Conservation (phyloP, 2,797 vertebrate species). For the Melopsittacus undulatus region DNA sequence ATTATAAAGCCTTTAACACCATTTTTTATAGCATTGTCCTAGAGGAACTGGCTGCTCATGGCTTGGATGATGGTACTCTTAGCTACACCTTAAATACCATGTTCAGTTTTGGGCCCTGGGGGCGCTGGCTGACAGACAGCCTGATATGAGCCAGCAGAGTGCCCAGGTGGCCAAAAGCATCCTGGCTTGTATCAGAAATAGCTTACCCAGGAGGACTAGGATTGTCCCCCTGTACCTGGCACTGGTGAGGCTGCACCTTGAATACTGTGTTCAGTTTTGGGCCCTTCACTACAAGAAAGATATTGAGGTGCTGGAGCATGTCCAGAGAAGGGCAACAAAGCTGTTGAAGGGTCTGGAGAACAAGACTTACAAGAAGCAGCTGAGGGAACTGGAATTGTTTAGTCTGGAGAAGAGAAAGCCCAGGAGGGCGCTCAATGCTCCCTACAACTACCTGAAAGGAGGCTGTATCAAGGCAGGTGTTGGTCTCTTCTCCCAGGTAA, state of each 20-base stretch:
- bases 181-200: neutral
- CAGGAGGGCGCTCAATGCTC: neutral
- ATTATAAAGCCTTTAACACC: neutral
- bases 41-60: neutral
- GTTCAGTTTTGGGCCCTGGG: neutral
- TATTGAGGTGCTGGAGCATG: neutral
- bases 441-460: neutral
- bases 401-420: neutral
- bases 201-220: neutral
- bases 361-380: neutral
- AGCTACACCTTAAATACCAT: neutral
- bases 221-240: rapidly evolving
- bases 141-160: neutral
- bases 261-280: neutral
- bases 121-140: rapidly evolving
- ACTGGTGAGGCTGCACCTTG: neutral
- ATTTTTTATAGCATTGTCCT: neutral
- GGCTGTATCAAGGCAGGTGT: neutral
- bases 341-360: neutral
- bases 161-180: neutral
- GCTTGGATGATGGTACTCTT: neutral
- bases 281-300: neutral
- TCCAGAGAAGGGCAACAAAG: neutral
- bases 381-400: neutral
- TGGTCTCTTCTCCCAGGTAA: neutral